A percentile compares a stretch with the other conserved stretches of the same genome.
phyloP scores from a whole-genome alignment of 2,797 vertebrate genomes.

The Oryzias sinensis region DNA sequence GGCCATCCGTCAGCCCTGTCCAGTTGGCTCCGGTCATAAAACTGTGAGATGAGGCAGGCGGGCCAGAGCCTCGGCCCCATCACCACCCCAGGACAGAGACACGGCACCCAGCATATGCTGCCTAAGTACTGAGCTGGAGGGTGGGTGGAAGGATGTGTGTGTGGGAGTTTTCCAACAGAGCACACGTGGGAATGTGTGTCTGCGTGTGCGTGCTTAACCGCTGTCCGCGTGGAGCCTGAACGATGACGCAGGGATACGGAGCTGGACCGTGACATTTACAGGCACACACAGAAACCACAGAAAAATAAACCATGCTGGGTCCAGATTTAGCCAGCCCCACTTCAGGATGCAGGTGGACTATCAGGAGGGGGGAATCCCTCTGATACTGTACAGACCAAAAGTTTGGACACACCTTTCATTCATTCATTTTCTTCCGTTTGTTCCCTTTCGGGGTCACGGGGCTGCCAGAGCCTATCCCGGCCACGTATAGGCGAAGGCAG shows the following conservation, averaged over 20 bases:
- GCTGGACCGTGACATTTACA: neutral
- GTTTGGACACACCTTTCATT: too few species aligned
- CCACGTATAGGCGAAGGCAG: too few species aligned
- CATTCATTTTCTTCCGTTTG: too few species aligned
- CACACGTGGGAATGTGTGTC: conserved; percentile 47
- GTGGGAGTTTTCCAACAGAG: conserved; percentile 40
- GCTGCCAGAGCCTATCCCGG: too few species aligned
- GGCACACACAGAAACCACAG: too few species aligned
- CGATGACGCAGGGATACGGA: conserved; percentile 15
- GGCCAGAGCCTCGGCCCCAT: conserved; percentile 46
- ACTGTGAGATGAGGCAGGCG: conserved; percentile 55
- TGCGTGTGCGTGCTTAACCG: conserved; percentile 14
- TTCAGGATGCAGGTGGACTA: too few species aligned
- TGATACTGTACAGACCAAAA: too few species aligned
- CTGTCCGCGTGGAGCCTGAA: conserved; percentile 18
- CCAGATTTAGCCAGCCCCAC: too few species aligned
- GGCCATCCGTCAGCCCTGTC: conserved; percentile 70
- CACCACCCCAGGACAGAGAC: conserved; percentile 54
- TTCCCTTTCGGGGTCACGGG: too few species aligned
- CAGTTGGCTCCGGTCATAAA: conserved; percentile 68
- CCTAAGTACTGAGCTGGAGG: conserved; percentile 64
- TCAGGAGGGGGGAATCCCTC: too few species aligned
- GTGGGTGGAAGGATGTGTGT: conserved; percentile 38
- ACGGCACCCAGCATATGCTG: conserved; percentile 63
- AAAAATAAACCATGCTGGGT: too few species aligned